phyloP scores from a whole-genome alignment of 1,140 invertebrate species.

The Nylanderia fulva region DNA sequence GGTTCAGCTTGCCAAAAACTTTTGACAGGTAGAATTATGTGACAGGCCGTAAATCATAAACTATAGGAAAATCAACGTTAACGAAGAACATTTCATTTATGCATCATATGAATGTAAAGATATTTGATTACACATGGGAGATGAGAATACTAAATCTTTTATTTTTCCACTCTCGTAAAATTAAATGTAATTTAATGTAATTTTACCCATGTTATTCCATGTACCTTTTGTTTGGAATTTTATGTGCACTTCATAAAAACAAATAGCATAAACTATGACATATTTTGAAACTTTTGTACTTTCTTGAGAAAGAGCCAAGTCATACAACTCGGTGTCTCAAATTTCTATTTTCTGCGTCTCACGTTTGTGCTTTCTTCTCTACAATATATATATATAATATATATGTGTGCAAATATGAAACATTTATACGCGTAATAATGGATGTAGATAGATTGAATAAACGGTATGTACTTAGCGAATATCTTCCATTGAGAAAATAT shows the following conservation, averaged over 20 bases:
- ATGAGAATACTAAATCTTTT: neutral
- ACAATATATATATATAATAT: neutral
- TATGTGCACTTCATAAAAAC: neutral
- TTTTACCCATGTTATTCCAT: neutral
- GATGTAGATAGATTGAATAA: conserved; percentile 12
- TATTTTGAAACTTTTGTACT: neutral
- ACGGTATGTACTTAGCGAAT: neutral
- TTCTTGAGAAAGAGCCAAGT: neutral
- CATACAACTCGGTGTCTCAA: neutral
- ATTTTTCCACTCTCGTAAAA: neutral
- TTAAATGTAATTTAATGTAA: neutral
- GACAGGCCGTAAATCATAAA: neutral
- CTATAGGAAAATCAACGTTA: too few species aligned
- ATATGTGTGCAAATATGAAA: neutral
- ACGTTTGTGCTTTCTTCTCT: neutral
- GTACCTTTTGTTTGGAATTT: neutral
- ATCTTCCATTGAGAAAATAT: conserved; percentile 6
- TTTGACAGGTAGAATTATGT: neutral
- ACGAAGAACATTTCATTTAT: neutral
- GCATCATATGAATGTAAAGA: neutral
- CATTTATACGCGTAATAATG: neutral
- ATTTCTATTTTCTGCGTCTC: neutral
- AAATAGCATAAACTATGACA: neutral
- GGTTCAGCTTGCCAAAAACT: neutral
- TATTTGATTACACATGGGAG: neutral